phyloP scores from a whole-genome alignment of 2,888 invertebrate genomes.

The Sarcophaga rosellei region DNA sequence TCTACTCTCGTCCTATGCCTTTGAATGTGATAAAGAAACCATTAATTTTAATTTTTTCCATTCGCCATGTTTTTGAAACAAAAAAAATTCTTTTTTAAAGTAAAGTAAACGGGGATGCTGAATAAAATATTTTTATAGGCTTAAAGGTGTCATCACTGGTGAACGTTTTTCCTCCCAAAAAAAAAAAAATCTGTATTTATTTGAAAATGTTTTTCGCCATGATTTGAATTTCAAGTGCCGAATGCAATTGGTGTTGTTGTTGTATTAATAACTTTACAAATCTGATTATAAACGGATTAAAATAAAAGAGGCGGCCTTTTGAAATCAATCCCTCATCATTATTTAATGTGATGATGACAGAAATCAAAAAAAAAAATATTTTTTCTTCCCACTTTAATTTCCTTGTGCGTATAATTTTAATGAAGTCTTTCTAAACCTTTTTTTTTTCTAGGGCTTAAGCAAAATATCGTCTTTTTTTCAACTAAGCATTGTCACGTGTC shows the following conservation, averaged over 20 bases:
- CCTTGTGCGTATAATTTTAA: not conserved
- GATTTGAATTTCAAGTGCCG: not conserved
- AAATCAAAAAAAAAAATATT: not conserved
- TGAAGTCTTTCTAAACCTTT: not conserved
- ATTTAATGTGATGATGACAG: not conserved
- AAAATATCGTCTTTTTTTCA: not conserved
- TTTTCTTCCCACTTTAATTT: constrained; percentile 8
- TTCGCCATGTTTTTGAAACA: not conserved
- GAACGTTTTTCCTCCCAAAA: not conserved
- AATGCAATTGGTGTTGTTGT: no score
- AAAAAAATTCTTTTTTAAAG: no score
- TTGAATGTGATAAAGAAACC: constrained; percentile 33
- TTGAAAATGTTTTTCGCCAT: not conserved
- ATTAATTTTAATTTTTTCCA: constrained; percentile 49
- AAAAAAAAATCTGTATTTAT: not conserved
- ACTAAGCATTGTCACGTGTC: constrained; percentile 74
- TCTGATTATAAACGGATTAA: constrained; percentile 23
- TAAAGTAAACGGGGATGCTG: not conserved
- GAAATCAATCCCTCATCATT: constrained; percentile 25
- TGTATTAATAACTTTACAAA: not conserved
- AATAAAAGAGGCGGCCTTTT: not conserved
- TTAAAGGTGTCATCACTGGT: constrained; percentile 62
- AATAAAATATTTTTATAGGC: constrained; percentile 57
- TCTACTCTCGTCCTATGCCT: not conserved
- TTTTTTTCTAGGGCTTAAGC: not conserved